A percentile compares a stretch with the other conserved stretches of the same genome.
Evolutionary conservation across 2,113 vertebrate species (phyloP).

Genomic region (Ochotona princeps): DNA sequence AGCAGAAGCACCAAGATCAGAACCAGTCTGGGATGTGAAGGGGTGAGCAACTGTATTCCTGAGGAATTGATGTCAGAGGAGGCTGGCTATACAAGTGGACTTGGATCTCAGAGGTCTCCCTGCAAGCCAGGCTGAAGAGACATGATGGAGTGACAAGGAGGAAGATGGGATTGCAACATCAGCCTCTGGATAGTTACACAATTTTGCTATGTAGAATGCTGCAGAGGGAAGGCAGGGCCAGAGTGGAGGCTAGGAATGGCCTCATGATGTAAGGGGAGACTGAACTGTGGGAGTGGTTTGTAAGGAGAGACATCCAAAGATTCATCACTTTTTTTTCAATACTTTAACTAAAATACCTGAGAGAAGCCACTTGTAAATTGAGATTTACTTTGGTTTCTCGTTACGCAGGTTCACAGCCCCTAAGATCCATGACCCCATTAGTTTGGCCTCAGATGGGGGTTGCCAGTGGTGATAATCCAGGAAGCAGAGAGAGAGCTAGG

Average conservation of each 20-base stretch:
- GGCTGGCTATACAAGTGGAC: rapidly evolving
- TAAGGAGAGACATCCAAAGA: not conserved
- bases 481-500: no score
- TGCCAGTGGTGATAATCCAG: no score
- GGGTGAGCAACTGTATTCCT: not conserved
- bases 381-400: no score
- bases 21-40: no score
- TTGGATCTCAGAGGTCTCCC: not conserved
- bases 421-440: no score
- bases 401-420: no score
- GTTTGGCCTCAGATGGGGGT: no score
- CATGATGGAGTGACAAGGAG: not conserved
- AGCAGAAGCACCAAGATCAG: not conserved
- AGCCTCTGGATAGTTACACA: not conserved
- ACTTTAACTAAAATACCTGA: no score
- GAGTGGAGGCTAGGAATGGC: not conserved
- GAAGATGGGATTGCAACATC: rapidly evolving
- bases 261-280: rapidly evolving
- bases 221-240: not conserved
- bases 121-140: not conserved
- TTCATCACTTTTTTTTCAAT: no score
- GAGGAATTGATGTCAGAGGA: not conserved
- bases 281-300: rapidly evolving
- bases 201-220: not conserved
- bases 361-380: no score